A percentile compares a stretch with the other conserved stretches of the same genome.
phyloP scores from a whole-genome alignment of 2,797 vertebrate genomes.

The Melanotaenia trifasciata region DNA sequence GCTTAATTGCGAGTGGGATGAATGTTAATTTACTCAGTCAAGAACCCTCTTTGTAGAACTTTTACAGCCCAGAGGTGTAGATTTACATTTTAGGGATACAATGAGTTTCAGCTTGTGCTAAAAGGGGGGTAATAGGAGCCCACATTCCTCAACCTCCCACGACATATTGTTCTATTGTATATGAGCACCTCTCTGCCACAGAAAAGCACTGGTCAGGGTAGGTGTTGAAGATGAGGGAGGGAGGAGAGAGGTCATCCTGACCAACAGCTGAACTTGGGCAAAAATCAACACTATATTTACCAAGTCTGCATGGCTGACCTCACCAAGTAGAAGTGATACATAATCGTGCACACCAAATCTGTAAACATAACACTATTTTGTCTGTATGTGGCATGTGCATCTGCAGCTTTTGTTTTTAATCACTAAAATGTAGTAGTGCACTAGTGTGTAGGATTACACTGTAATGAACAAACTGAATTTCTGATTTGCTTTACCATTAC shows the following conservation, averaged over 20 bases:
- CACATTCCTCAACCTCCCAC: conserved; percentile 85
- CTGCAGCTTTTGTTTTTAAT: conserved; percentile 36
- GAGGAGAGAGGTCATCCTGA: conserved; percentile 58
- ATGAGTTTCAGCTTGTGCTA: conserved; percentile 80
- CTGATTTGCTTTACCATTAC: conserved; percentile 54
- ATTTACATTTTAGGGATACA: conserved; percentile 83
- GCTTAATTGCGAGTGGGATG: conserved; percentile 86
- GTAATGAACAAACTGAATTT: conserved; percentile 34
- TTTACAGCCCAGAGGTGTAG: conserved; percentile 86
- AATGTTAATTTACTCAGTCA: conserved; percentile 82
- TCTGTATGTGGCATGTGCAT: conserved; percentile 4
- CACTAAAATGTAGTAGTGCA: conserved; percentile 17
- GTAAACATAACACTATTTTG: conserved; percentile 29
- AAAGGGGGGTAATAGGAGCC: conserved; percentile 78
- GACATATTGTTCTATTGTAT: conserved; percentile 82
- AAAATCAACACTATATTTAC: conserved; percentile 54
- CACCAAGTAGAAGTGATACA: conserved; percentile 8
- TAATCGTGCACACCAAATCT: conserved; percentile 31
- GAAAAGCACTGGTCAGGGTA: conserved; percentile 62
- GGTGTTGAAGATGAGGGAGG: conserved; percentile 56
- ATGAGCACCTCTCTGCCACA: conserved; percentile 79
- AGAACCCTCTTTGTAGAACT: conserved; percentile 85
- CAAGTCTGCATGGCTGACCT: conserved; percentile 24
- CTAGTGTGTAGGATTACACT: conserved; percentile 12
- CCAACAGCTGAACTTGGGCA: conserved; percentile 73